Evolutionary conservation across 2,888 invertebrate genomes (phyloP).

Genomic region (Caenorhabditis parvicauda): DNA sequence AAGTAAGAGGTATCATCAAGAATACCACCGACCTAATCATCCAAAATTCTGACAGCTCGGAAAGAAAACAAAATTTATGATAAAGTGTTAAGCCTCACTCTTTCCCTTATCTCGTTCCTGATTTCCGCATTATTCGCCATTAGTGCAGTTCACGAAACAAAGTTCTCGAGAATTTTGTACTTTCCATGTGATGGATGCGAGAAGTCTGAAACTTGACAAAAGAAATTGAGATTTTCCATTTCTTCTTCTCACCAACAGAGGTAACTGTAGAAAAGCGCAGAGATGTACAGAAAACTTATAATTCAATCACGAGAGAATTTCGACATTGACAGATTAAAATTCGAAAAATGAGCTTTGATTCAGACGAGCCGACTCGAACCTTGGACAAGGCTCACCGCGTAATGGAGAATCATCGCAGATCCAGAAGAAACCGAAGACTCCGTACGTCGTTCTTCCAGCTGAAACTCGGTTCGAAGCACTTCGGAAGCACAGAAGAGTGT

Average conservation of each 20-base stretch:
- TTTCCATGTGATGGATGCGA: neutral
- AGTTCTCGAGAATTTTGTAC: too few species aligned
- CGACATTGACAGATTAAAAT: neutral
- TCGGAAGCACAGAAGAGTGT: slow-evolving; percentile 72
- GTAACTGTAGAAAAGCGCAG: neutral
- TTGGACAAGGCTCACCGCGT: slow-evolving; percentile 19
- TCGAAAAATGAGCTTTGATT: slow-evolving; percentile 1
- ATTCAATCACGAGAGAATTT: neutral
- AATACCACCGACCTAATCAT: too few species aligned
- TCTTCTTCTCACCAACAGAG: slow-evolving; percentile 1
- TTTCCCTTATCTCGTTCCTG: too few species aligned
- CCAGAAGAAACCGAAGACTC: slow-evolving; percentile 30
- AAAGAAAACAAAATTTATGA: too few species aligned
- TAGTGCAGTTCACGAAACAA: too few species aligned
- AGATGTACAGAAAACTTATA: neutral
- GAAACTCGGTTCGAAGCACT: slow-evolving; percentile 71
- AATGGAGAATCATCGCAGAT: neutral
- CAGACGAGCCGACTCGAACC: slow-evolving; percentile 27
- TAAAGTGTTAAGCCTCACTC: too few species aligned
- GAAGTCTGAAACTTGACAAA: neutral
- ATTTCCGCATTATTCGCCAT: too few species aligned
- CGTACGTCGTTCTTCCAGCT: slow-evolving; percentile 42
- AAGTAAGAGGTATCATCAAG: too few species aligned
- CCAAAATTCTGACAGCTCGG: too few species aligned
- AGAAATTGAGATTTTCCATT: too few species aligned